A percentile compares a stretch with the other conserved stretches of the same genome.
phyloP scores from a whole-genome alignment of 2,888 invertebrate species.

The Aethes cnicana region DNA sequence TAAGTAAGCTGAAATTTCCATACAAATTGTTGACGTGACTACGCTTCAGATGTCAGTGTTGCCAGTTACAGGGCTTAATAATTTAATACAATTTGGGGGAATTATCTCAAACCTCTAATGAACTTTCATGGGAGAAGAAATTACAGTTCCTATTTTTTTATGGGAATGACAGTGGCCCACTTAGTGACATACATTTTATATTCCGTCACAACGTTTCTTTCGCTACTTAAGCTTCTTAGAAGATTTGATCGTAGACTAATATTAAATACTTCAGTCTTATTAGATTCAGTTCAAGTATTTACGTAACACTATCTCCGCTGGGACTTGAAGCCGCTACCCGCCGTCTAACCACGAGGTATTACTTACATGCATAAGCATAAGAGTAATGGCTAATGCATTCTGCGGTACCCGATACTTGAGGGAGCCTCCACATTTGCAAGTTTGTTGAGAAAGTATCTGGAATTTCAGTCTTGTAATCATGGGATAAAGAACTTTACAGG shows the following conservation, averaged over 20 bases:
- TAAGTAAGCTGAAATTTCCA: constrained; percentile 8
- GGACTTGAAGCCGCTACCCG: constrained; percentile 1
- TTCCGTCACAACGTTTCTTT: too few species aligned
- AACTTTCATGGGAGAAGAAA: background rate
- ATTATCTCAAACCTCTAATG: too few species aligned
- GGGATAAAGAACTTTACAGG: too few species aligned
- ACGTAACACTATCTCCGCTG: background rate
- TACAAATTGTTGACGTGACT: constrained; percentile 8
- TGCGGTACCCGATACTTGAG: constrained; percentile 5
- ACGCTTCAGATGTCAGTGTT: background rate
- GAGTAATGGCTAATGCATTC: constrained; percentile 9
- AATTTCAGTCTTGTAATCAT: too few species aligned
- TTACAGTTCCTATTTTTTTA: too few species aligned
- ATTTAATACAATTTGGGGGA: background rate
- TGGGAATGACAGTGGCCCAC: too few species aligned
- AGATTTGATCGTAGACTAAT: too few species aligned
- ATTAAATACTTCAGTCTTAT: too few species aligned
- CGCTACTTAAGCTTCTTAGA: too few species aligned
- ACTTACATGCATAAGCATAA: constrained; percentile 6
- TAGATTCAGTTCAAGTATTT: too few species aligned
- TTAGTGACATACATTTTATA: too few species aligned
- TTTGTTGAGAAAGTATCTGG: too few species aligned
- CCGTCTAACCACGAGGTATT: constrained; percentile 12
- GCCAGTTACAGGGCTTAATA: constrained; percentile 1
- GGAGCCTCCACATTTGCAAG: background rate